Conservation (phyloP, 2,113 vertebrate species). For the Hipposideros armiger region DNA sequence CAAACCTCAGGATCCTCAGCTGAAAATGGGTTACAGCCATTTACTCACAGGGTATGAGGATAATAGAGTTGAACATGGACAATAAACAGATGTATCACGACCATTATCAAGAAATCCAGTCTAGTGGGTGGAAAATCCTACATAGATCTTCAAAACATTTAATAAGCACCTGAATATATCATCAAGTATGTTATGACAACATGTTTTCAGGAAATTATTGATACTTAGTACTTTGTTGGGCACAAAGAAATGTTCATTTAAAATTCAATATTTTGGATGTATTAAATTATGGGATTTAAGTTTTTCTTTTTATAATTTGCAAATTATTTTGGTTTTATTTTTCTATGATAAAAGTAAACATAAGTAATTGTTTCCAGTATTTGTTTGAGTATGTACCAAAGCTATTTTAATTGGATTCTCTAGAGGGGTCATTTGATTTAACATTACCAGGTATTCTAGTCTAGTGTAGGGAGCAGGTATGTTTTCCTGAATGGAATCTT, state of each 20-base stretch:
- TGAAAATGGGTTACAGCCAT: not conserved
- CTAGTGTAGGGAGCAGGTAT: not conserved
- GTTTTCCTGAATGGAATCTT: not conserved
- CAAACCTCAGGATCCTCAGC: not conserved
- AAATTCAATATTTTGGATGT: not conserved
- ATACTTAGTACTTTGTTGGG: not conserved
- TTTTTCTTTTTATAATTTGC: conserved; percentile 21
- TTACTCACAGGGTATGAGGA: not conserved
- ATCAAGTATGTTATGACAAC: not conserved
- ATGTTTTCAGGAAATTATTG: not conserved
- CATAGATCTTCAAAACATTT: not conserved
- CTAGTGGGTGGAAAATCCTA: not conserved
- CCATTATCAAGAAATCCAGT: not conserved
- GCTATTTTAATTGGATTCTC: not conserved
- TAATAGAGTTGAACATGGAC: not conserved
- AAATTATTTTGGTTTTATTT: not conserved
- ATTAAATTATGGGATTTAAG: not conserved
- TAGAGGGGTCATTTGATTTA: not conserved
- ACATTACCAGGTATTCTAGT: not conserved
- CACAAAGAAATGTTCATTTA: not conserved
- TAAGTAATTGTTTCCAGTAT: not conserved
- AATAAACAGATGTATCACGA: not conserved
- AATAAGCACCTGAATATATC: not conserved
- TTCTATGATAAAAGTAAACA: conserved; percentile 14
- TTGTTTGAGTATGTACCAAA: not conserved